A percentile compares a stretch with the other conserved stretches of the same genome.
Conservation (phyloP, 2,797 vertebrate species). For the Acomys russatus region DNA sequence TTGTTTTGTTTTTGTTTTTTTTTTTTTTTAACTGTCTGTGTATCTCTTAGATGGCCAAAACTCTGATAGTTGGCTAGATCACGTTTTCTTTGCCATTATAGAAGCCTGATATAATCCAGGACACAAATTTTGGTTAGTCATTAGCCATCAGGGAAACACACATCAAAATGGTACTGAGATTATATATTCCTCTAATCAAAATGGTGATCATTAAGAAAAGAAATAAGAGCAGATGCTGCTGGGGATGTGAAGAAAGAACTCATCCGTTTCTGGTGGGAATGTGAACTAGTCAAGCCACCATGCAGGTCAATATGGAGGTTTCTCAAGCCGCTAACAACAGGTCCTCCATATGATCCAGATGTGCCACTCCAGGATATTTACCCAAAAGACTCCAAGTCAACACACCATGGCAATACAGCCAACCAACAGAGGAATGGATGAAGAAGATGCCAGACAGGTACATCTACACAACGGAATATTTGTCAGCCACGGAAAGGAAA, state of each 20-base stretch:
- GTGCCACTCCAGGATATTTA: neutral
- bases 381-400: neutral
- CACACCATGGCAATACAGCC: neutral
- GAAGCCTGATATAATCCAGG: conserved; percentile 16
- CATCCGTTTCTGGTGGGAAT: neutral
- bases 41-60: neutral
- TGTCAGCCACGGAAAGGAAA: neutral
- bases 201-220: neutral
- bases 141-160: neutral
- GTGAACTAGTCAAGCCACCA: neutral
- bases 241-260: neutral
- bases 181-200: neutral
- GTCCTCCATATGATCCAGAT: neutral
- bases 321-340: neutral
- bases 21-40: neutral
- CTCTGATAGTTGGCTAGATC: neutral
- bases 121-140: neutral
- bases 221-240: neutral
- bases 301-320: neutral
- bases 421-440: neutral
- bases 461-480: neutral
- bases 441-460: neutral
- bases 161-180: neutral
- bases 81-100: conserved; percentile 34
- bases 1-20: no score